Evolutionary conservation across 1,140 invertebrate genomes (phyloP).

Genomic region (Coboldia fuscipes): DNA sequence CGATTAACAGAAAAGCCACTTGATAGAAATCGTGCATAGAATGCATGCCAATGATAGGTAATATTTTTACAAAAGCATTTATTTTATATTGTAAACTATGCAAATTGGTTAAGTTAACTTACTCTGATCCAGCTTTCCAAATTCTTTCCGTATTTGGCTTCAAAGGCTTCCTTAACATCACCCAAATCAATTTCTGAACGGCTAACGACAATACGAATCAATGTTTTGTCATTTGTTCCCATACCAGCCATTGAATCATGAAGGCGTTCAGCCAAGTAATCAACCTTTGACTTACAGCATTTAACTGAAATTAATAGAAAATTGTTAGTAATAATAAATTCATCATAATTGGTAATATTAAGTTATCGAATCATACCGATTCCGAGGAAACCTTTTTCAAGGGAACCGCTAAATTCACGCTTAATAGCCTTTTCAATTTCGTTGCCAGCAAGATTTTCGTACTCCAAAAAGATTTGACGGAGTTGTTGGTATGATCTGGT

Average conservation of each 20-base stretch:
- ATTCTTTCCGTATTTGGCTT: slow-evolving; percentile 63
- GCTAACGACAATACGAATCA: slow-evolving; percentile 76
- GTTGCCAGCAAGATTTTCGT: slow-evolving; percentile 49
- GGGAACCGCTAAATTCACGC: slow-evolving; percentile 65
- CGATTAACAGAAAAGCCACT: background rate
- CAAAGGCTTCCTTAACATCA: slow-evolving; percentile 74
- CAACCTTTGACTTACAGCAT: slow-evolving; percentile 74
- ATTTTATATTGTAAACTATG: slow-evolving; percentile 7
- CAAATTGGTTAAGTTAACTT: too few species aligned
- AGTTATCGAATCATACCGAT: slow-evolving; percentile 35
- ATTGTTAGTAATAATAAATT: background rate
- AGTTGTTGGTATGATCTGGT: slow-evolving; percentile 64
- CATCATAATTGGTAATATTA: background rate
- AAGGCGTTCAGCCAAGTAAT: slow-evolving; percentile 81
- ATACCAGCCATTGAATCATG: slow-evolving; percentile 75
- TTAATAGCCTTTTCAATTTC: slow-evolving; percentile 73
- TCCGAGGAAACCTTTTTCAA: slow-evolving; percentile 57
- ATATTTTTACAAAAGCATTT: slow-evolving; percentile 1
- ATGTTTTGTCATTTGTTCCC: slow-evolving; percentile 72
- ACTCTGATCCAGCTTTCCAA: slow-evolving; percentile 66
- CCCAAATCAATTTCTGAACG: slow-evolving; percentile 83
- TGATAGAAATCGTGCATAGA: background rate
- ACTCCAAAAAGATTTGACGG: slow-evolving; percentile 59
- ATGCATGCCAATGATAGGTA: background rate
- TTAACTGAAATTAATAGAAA: slow-evolving; percentile 33